Percentiles rank a stretch among this genome's conserved stretches.
phyloP scores from a whole-genome alignment of 2,113 vertebrate genomes.

The Oenanthe oenanthe region DNA sequence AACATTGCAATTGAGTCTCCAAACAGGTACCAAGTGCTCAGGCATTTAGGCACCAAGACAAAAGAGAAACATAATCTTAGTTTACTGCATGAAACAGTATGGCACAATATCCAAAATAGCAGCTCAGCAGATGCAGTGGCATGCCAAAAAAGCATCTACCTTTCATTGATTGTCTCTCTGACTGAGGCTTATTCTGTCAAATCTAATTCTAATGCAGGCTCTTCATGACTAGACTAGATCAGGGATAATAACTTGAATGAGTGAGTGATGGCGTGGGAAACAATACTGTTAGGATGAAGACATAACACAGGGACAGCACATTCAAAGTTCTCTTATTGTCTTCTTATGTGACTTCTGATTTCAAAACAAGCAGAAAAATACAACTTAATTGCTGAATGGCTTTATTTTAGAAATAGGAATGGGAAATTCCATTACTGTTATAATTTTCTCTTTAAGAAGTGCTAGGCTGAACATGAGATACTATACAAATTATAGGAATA shows the following conservation, averaged over 20 bases:
- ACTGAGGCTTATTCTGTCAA: background rate
- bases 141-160: background rate
- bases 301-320: background rate
- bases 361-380: background rate
- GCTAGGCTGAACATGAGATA: background rate
- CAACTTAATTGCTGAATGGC: background rate
- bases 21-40: background rate
- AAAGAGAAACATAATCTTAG: background rate
- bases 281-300: background rate
- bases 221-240: background rate
- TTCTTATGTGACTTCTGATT: background rate
- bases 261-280: background rate
- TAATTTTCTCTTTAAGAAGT: background rate
- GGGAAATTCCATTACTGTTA: background rate
- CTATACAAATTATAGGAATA: background rate
- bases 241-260: background rate
- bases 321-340: background rate
- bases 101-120: background rate
- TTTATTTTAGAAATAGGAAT: background rate
- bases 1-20: background rate
- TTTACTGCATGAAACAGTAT: background rate
- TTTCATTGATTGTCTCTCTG: background rate
- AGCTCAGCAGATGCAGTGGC: background rate
- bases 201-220: background rate
- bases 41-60: background rate